These are phyloP conservation scores for Leucophenga maculata DNA, from an alignment of 2,888 invertebrate genomes.

Conservation along the genomic window DNA sequence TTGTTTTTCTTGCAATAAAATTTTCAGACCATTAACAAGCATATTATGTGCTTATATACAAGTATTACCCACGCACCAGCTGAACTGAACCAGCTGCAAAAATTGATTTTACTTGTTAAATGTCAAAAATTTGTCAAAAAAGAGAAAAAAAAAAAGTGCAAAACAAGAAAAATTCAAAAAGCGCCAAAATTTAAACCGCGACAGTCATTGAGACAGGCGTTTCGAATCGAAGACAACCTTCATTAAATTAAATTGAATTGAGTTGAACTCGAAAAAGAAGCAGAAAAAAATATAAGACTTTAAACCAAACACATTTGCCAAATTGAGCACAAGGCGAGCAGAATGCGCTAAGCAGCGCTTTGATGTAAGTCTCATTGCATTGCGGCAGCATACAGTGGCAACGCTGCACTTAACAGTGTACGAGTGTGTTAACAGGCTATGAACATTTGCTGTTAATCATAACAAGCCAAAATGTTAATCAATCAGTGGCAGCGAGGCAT, in stretches of 20 bases:
- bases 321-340: background rate
- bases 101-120: background rate
- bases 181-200: background rate
- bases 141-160: background rate
- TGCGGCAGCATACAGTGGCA: too few relatives aligned
- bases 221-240: background rate
- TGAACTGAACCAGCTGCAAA: background rate
- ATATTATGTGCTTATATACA: too few relatives aligned
- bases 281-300: background rate
- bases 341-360: background rate
- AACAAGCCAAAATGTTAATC: too few relatives aligned
- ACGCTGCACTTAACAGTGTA: too few relatives aligned
- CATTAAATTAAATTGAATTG: constrained; percentile 2
- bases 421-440: too few relatives aligned
- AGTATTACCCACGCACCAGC: background rate
- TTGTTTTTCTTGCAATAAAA: too few relatives aligned
- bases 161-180: background rate
- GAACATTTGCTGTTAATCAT: too few relatives aligned
- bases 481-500: too few relatives aligned
- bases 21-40: too few relatives aligned
- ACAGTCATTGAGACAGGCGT: too few relatives aligned
- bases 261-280: background rate
- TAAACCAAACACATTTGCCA: background rate
- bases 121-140: constrained; percentile 3
- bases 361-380: too few relatives aligned